These are phyloP conservation scores for Monoplex corrugatus DNA, from an alignment of 2,888 invertebrate species.

Conservation along the genomic window DNA sequence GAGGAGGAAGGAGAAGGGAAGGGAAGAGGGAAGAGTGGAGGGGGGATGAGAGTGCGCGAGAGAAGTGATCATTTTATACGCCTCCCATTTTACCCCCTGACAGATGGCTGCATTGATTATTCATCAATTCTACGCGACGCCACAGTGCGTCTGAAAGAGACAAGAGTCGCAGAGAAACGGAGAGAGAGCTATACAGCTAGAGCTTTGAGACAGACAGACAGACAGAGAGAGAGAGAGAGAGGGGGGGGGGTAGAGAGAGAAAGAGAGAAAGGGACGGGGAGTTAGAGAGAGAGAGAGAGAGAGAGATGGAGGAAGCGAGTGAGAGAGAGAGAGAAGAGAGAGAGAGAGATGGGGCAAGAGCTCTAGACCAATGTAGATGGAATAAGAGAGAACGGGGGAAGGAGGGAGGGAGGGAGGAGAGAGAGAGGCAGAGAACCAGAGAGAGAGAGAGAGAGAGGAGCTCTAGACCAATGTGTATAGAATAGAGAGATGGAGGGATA, in stretches of 20 bases:
- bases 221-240: not conserved
- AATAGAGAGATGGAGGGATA: not conserved
- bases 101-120: conserved; percentile 55
- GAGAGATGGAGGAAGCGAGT: not conserved
- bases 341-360: not conserved
- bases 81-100: conserved; percentile 32
- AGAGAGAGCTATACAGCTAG: too few species aligned
- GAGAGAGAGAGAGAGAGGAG: not conserved
- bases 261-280: too few species aligned
- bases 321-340: not conserved
- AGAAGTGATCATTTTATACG: conserved; percentile 35
- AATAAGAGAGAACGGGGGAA: not conserved
- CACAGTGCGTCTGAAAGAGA: not conserved
- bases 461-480: too few species aligned
- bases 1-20: not conserved
- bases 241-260: not conserved
- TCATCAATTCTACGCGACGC: conserved; percentile 46
- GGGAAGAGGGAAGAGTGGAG: not conserved
- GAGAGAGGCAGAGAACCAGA: not conserved
- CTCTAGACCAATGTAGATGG: not conserved
- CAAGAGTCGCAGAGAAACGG: not conserved
- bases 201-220: not conserved
- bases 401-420: not conserved
- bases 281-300: not conserved
- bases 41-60: not conserved